A percentile compares a stretch with the other conserved stretches of the same genome.
Evolutionary conservation across 2,113 vertebrate species (phyloP).

Genomic region (Callipepla squamata): DNA sequence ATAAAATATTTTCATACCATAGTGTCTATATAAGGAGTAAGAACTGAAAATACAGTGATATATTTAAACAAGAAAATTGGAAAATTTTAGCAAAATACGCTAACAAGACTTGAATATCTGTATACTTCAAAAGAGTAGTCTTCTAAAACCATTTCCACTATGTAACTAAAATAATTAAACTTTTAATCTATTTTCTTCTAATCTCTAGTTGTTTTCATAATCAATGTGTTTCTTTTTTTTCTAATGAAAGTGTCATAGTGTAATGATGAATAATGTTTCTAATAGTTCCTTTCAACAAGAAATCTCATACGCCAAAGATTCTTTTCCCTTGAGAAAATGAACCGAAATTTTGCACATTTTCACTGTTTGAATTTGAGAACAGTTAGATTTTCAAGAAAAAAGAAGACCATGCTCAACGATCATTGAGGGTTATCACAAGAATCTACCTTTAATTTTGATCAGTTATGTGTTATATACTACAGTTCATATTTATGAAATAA

Average conservation of each 20-base stretch:
- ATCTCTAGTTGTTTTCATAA: background rate
- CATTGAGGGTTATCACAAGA: accelerated
- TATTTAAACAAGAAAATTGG: accelerated
- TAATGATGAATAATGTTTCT: background rate
- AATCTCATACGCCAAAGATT: background rate
- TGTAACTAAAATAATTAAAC: background rate
- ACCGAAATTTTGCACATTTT: background rate
- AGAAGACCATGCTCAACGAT: background rate
- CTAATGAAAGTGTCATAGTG: background rate
- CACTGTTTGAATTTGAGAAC: background rate
- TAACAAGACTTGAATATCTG: background rate
- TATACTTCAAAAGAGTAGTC: background rate
- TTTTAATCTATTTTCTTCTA: background rate
- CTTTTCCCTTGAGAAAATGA: accelerated
- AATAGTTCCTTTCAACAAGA: background rate
- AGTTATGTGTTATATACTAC: background rate
- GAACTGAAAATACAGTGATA: background rate
- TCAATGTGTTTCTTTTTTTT: background rate
- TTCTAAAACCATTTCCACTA: background rate
- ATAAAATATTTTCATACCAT: background rate
- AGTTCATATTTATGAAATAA: background rate
- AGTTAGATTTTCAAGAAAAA: background rate
- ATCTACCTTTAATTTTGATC: background rate
- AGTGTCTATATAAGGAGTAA: background rate
- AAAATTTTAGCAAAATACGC: background rate